Percentiles rank a stretch among this genome's conserved stretches.
phyloP scores from a whole-genome alignment of 2,113 vertebrate genomes.

The Trichechus manatus region DNA sequence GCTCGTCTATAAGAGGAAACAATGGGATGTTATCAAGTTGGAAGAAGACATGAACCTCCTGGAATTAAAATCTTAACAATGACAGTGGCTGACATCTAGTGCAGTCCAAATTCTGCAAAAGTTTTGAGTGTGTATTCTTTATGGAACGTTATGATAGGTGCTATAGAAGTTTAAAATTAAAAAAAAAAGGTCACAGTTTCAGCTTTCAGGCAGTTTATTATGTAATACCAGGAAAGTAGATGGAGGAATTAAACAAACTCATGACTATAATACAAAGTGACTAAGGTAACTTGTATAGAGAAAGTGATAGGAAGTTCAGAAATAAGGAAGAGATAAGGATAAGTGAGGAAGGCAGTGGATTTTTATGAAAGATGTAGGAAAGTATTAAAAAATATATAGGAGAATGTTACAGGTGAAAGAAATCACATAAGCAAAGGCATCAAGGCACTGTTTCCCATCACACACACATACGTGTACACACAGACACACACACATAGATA shows the following conservation, averaged over 20 bases:
- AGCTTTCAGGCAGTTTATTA: background rate
- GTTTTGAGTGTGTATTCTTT: background rate
- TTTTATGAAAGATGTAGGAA: conserved; percentile 9
- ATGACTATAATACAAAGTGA: background rate
- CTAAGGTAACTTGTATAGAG: conserved; percentile 1
- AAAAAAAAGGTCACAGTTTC: background rate
- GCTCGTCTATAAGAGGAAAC: background rate
- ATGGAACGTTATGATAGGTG: background rate
- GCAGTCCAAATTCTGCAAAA: background rate
- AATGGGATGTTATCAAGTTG: background rate
- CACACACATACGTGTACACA: rapidly evolving
- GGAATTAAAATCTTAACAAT: conserved; percentile 8
- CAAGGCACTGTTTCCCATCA: background rate
- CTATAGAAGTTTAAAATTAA: background rate
- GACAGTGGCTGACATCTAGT: background rate
- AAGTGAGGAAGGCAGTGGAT: background rate
- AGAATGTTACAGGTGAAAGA: conserved; percentile 8
- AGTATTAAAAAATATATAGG: background rate
- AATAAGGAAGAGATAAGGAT: background rate
- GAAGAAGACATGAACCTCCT: conserved; percentile 14
- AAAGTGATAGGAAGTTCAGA: background rate
- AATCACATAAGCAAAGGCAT: background rate
- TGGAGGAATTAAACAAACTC: background rate
- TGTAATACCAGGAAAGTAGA: background rate
- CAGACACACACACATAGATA: background rate